These are phyloP conservation scores for Morelia viridis DNA, from an alignment of 2,797 vertebrate species.

Conservation along the genomic window DNA sequence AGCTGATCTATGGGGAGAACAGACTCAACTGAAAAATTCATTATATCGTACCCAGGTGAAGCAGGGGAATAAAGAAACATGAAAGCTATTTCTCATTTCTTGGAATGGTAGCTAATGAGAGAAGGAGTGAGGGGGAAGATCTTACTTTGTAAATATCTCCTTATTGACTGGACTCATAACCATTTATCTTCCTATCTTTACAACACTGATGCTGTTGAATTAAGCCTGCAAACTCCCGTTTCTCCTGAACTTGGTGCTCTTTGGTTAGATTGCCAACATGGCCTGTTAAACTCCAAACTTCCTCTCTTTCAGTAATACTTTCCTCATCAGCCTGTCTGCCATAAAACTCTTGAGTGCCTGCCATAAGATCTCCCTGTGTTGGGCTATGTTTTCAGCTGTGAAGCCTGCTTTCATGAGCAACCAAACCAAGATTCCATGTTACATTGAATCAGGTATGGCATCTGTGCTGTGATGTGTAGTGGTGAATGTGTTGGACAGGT, in stretches of 20 bases:
- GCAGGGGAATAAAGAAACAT: conserved; percentile 1
- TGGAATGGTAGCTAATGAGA: conserved; percentile 13
- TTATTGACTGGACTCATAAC: conserved; percentile 10
- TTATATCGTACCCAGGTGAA: conserved; percentile 6
- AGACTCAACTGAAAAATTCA: conserved; percentile 11
- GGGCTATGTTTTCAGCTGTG: not conserved
- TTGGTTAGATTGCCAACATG: not conserved
- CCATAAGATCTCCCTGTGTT: not conserved
- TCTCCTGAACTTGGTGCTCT: not conserved
- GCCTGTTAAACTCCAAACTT: not conserved
- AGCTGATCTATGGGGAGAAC: conserved; percentile 1
- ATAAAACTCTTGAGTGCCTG: not conserved
- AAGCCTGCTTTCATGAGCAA: not conserved
- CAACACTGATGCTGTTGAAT: not conserved
- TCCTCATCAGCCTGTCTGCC: not conserved
- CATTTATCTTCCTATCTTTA: conserved; percentile 9
- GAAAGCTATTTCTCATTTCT: conserved; percentile 17
- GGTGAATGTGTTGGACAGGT: not conserved
- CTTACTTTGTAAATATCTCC: conserved; percentile 25
- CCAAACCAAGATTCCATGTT: not conserved
- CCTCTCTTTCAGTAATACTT: not conserved
- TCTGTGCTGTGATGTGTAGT: not conserved
- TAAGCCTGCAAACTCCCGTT: not conserved
- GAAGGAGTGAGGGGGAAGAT: not conserved
- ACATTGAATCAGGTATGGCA: not conserved